phyloP scores from a whole-genome alignment of 2,888 invertebrate species.

The Drosophila paranaensis region DNA sequence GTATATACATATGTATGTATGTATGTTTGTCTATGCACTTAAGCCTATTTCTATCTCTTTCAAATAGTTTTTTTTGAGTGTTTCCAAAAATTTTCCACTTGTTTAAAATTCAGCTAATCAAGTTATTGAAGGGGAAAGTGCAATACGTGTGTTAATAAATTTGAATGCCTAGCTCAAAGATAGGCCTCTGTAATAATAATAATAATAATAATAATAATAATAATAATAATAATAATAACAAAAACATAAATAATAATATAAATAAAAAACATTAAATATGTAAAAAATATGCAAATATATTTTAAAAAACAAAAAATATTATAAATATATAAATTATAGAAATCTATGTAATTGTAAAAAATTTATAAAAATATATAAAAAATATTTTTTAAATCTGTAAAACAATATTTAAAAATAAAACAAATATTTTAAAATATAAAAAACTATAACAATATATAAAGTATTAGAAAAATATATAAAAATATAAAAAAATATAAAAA shows the following conservation, averaged over 20 bases:
- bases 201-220: neutral
- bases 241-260: neutral
- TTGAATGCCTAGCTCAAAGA: constrained; percentile 2
- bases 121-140: constrained; percentile 51
- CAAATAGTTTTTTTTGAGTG: constrained; percentile 13
- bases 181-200: neutral
- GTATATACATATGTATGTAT: neutral
- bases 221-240: neutral
- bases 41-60: constrained; percentile 35
- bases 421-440: too few relatives aligned
- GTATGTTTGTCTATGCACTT: constrained; percentile 32
- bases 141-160: constrained; percentile 17
- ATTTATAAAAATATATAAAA: too few relatives aligned
- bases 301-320: too few relatives aligned
- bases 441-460: too few relatives aligned
- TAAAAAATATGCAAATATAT: too few relatives aligned
- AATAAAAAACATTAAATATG: neutral
- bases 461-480: too few relatives aligned
- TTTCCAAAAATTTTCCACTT: constrained; percentile 66
- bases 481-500: too few relatives aligned
- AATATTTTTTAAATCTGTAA: too few relatives aligned
- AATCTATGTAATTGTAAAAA: too few relatives aligned
- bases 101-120: constrained; percentile 53
- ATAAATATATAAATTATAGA: too few relatives aligned
- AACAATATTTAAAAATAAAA: too few relatives aligned